Evolutionary conservation across 2,113 vertebrate genomes (phyloP).

Genomic region (Fregata magnificens): DNA sequence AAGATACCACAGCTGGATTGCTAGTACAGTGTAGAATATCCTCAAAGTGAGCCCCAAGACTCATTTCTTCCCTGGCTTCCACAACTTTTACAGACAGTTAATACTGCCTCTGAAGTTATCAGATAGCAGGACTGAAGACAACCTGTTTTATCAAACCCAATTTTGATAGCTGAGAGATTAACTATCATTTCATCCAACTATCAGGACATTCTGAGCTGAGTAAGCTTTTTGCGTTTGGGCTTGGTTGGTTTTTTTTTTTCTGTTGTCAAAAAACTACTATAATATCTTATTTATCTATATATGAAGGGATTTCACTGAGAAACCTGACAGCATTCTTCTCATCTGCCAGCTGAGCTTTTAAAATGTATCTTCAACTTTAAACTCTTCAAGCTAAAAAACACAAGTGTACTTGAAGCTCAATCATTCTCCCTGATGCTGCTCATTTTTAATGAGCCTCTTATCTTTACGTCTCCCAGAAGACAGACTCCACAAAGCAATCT

Average conservation of each 20-base stretch:
- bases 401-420: conserved; percentile 70
- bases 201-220: background rate
- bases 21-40: background rate
- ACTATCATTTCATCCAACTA: background rate
- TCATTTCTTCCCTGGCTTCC: background rate
- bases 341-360: conserved; percentile 75
- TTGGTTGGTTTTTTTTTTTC: background rate
- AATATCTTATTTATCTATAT: background rate
- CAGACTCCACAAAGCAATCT: conserved; percentile 80
- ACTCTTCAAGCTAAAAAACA: conserved; percentile 70
- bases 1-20: background rate
- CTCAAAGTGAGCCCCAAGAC: background rate
- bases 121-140: background rate
- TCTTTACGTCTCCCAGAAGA: conserved; percentile 72
- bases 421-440: conserved; percentile 71
- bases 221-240: background rate
- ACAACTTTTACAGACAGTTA: background rate
- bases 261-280: background rate
- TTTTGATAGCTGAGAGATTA: background rate
- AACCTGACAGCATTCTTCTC: conserved; percentile 62
- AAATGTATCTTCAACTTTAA: conserved; percentile 68
- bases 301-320: background rate
- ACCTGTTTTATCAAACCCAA: background rate
- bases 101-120: background rate
- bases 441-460: conserved; percentile 81